phyloP scores from a whole-genome alignment of 1,140 invertebrate genomes.

The Drosophila paulistorum region DNA sequence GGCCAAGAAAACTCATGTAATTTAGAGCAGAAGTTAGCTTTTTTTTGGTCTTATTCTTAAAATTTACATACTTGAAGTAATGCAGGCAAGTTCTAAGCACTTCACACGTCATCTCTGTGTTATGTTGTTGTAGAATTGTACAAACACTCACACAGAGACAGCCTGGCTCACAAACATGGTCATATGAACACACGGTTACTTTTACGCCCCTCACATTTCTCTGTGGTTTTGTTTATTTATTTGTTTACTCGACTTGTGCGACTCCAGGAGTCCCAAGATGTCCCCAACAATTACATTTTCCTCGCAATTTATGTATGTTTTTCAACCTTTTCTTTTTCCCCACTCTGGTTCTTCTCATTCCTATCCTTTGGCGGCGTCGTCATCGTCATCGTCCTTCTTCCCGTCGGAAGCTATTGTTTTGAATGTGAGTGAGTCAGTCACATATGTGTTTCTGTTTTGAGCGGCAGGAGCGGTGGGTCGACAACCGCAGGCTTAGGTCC shows the following conservation, averaged over 20 bases:
- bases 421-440: conserved; percentile 52
- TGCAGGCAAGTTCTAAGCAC: conserved; percentile 17
- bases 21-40: conserved; percentile 3
- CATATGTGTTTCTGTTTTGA: conserved; percentile 34
- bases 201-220: background rate
- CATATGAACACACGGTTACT: conserved; percentile 15
- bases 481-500: conserved; percentile 67
- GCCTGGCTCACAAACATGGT: background rate
- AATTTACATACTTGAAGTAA: conserved; percentile 18
- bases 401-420: conserved; percentile 63
- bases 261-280: conserved; percentile 55
- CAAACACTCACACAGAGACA: conserved; percentile 1
- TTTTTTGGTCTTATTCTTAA: background rate
- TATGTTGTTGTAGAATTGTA: conserved; percentile 8
- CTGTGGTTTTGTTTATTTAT: conserved; percentile 47
- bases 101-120: conserved; percentile 18
- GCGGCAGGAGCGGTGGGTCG: conserved; percentile 22
- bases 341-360: background rate
- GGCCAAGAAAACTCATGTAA: background rate
- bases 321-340: conserved; percentile 50
- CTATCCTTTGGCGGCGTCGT: conserved; percentile 7
- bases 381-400: background rate
- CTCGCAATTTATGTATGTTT: conserved; percentile 71
- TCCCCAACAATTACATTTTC: conserved; percentile 69
- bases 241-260: conserved; percentile 54